Evolutionary conservation across 2,797 vertebrate species (phyloP).

Genomic region (Pipistrellus nathusii): DNA sequence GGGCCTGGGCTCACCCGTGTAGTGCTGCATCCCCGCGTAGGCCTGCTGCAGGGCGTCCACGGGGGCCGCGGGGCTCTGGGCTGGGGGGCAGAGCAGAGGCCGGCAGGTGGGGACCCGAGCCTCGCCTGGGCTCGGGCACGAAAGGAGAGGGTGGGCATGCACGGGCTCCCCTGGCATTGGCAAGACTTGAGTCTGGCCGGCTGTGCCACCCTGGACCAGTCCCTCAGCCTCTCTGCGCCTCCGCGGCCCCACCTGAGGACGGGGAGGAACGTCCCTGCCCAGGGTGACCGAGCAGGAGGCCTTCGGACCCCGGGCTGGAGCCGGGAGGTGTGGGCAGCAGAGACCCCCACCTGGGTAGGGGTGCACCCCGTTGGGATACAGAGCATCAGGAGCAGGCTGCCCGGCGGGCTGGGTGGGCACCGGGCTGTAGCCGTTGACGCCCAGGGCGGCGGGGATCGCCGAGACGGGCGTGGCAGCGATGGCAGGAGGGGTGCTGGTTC

Average conservation of each 20-base stretch:
- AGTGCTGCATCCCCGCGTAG: constrained; percentile 96
- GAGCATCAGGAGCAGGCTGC: constrained; percentile 92
- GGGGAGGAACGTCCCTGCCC: neutral
- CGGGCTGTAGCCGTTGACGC: constrained; percentile 94
- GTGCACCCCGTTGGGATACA: constrained; percentile 95
- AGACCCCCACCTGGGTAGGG: constrained; percentile 93
- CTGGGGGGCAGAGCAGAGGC: constrained; percentile 82
- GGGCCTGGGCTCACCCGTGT: constrained; percentile 90
- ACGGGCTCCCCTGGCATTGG: neutral
- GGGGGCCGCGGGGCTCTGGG: constrained; percentile 93
- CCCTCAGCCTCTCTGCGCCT: neutral
- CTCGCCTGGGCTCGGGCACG: neutral
- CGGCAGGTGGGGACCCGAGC: neutral
- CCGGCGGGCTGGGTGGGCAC: constrained; percentile 91
- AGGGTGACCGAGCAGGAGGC: neutral
- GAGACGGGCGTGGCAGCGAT: constrained; percentile 93
- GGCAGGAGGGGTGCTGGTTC: constrained; percentile 95
- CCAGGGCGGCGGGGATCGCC: constrained; percentile 92
- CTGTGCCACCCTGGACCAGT: neutral
- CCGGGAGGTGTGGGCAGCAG: neutral
- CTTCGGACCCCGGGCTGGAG: neutral
- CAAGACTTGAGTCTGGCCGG: neutral
- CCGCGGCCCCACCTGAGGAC: neutral
- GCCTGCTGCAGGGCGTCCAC: constrained; percentile 96
- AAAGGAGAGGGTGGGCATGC: neutral